These are phyloP conservation scores for Mesoclemmys tuberculata DNA, from an alignment of 2,113 vertebrate species.

Conservation along the genomic window DNA sequence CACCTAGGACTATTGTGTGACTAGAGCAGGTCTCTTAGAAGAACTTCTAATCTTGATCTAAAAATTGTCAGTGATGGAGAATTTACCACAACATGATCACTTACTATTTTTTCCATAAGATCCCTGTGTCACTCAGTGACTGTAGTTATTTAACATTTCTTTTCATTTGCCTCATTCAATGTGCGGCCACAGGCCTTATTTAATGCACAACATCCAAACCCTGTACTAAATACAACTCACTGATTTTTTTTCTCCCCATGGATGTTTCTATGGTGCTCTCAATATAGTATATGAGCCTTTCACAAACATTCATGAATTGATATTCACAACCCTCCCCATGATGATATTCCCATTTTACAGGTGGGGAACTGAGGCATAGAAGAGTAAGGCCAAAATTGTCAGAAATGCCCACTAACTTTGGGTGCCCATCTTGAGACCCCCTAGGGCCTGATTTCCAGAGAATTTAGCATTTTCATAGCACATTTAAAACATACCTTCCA, in stretches of 20 bases:
- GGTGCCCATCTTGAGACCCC: too few relatives aligned
- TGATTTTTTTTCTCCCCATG: not conserved
- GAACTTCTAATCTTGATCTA: not conserved
- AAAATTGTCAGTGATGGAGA: not conserved
- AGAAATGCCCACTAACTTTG: conserved; percentile 30
- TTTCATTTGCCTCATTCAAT: not conserved
- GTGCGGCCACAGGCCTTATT: not conserved
- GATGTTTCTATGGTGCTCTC: conserved; percentile 1
- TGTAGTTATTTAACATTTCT: not conserved
- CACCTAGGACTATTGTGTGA: not conserved
- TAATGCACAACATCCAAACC: not conserved
- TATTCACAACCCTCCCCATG: not conserved
- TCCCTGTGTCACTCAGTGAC: fast-evolving
- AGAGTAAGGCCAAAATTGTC: not conserved
- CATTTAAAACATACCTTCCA: not conserved
- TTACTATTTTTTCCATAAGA: not conserved
- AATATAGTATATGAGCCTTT: not conserved
- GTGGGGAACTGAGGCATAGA: fast-evolving
- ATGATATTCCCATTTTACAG: not conserved
- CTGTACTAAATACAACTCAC: not conserved
- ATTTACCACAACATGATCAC: not conserved
- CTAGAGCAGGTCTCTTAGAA: not conserved
- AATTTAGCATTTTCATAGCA: not conserved
- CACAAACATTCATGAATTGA: not conserved
- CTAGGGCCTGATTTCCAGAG: not conserved